A percentile compares a stretch with the other conserved stretches of the same genome.
These are phyloP conservation scores for Tholera decimalis DNA, from an alignment of 2,888 invertebrate genomes.

Conservation along the genomic window DNA sequence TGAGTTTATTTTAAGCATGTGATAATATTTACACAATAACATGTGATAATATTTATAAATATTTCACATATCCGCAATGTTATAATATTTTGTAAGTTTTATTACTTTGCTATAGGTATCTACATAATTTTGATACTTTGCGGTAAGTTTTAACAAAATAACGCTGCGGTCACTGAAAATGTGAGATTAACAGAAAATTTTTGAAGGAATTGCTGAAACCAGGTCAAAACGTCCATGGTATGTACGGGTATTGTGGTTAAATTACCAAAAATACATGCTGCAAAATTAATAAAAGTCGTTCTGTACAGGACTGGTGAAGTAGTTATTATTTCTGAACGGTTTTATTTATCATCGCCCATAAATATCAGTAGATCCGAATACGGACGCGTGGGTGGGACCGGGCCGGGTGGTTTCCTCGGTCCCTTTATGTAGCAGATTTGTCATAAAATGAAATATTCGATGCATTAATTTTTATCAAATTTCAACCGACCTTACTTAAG, in stretches of 20 bases:
- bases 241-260: constrained; percentile 16
- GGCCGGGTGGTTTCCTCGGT: constrained; percentile 57
- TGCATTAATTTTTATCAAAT: constrained; percentile 61
- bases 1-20: too few relatives aligned
- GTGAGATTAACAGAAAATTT: constrained; percentile 9
- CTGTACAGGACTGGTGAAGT: constrained; percentile 40
- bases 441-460: constrained; percentile 59
- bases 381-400: constrained; percentile 54
- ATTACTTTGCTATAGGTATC: background rate
- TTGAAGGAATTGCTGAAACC: constrained; percentile 11
- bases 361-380: constrained; percentile 56
- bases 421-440: constrained; percentile 62
- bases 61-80: background rate
- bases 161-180: constrained; percentile 6
- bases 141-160: background rate
- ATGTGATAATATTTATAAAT: too few relatives aligned
- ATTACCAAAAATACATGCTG: constrained; percentile 28
- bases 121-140: background rate
- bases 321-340: constrained; percentile 59
- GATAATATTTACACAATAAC: too few relatives aligned
- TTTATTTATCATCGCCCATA: constrained; percentile 62
- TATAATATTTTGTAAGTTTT: background rate
- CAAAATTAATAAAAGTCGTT: constrained; percentile 54
- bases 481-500: constrained; percentile 41
- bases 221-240: constrained; percentile 18